A percentile compares a stretch with the other conserved stretches of the same genome.
These are phyloP conservation scores for Nasonovia ribisnigri DNA, from an alignment of 2,888 invertebrate genomes.

Conservation along the genomic window DNA sequence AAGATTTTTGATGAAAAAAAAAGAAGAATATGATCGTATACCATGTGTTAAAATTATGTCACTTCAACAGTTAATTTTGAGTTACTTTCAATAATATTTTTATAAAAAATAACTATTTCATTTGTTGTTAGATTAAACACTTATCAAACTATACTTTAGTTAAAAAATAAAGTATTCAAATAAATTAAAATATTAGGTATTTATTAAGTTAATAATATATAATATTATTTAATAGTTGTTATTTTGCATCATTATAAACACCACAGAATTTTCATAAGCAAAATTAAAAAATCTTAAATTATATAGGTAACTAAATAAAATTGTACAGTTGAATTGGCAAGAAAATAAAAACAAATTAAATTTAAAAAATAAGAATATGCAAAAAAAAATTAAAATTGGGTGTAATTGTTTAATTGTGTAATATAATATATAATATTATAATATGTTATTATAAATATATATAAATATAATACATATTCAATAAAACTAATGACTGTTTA, in stretches of 20 bases:
- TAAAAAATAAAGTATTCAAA: background rate
- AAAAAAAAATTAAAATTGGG: slow-evolving; percentile 18
- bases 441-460: no score
- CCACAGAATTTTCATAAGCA: background rate
- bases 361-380: background rate
- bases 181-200: background rate
- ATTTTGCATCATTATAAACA: background rate
- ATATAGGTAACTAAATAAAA: slow-evolving; percentile 48
- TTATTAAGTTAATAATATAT: background rate
- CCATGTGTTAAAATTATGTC: background rate
- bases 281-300: slow-evolving; percentile 39
- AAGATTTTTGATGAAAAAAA: background rate
- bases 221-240: background rate
- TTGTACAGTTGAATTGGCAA: slow-evolving; percentile 27
- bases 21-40: slow-evolving; percentile 26
- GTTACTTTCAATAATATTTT: slow-evolving; percentile 1
- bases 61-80: background rate
- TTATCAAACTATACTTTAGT: background rate
- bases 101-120: slow-evolving; percentile 14
- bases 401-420: background rate
- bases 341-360: slow-evolving; percentile 23
- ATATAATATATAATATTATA: background rate
- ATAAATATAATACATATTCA: background rate
- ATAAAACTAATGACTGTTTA: slow-evolving; percentile 3
- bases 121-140: background rate